Evolutionary conservation across 2,113 vertebrate genomes (phyloP), one percentile per base, ranked within the genome.

Genomic region (Globicephala melas): DNA sequence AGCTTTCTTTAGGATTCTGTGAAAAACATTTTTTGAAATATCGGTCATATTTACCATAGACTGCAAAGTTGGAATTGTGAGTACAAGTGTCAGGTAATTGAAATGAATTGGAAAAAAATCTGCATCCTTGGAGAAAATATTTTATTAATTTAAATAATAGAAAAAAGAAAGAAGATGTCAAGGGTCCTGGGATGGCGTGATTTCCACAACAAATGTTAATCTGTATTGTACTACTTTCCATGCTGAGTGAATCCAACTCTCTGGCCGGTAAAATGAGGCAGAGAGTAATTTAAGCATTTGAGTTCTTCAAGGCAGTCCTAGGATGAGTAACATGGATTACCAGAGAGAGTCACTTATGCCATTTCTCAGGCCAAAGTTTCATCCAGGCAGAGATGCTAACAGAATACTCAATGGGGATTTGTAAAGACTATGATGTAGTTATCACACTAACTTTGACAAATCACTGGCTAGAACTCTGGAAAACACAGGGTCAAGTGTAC

Each of bases 111-210:
- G 25, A 65, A 68, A 50, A 53, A 6, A 4, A 8, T 47, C 8
- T 86, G 85, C 28, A 20, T 79, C 55, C 47, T 91, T 12, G 33
- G 44, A 83, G 26, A 38, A 47, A 83, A 74, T 33, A 55, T 60
- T 26, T 50, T 25, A 33, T 68, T 50, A 47, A n/a, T 50, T 50
- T 36, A 47, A 55, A 21, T 11, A 77, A 77, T 47, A 86, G 5
- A n/a, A 65, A 58, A 67, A 62, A 12, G 5, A 67, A 84, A 71
- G 44, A 21, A 73, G 31, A 68, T n/a, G 62, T 15, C 11, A 38
- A 60, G 10, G 1, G 18, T 28, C 33, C 28, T 38, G 38, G 47
- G 2, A 47, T 5, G 71, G 1, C 0, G 1, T 7, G 3, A 55
- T 71, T 76, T 71, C 31, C 53, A 58, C 14, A 44, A 21, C 11